phyloP scores from a whole-genome alignment of 2,113 vertebrate genomes.

The Heptranchias perlo region DNA sequence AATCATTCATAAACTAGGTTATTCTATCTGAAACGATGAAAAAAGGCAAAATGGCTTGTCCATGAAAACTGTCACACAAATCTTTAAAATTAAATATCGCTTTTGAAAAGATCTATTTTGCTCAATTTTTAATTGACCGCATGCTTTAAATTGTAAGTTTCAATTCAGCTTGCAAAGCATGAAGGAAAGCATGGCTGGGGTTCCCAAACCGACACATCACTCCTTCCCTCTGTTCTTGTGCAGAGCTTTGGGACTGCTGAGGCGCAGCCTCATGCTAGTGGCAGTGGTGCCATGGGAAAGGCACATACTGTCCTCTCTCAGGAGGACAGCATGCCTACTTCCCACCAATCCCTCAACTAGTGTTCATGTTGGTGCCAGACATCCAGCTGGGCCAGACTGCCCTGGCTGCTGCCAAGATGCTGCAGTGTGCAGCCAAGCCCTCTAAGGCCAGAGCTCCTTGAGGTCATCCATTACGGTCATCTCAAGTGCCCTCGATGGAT shows the following conservation, averaged over 20 bases:
- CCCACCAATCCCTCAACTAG: not conserved
- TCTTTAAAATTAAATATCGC: not conserved
- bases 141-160: not conserved
- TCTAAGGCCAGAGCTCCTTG: not conserved
- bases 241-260: not conserved
- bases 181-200: not conserved
- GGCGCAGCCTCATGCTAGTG: not conserved
- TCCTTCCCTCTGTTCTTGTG: not conserved
- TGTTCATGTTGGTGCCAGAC: not conserved
- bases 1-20: not conserved
- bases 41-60: not conserved
- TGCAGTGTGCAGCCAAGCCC: not conserved
- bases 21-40: not conserved
- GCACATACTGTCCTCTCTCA: not conserved
- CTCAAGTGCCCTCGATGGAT: not conserved
- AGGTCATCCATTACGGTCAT: not conserved
- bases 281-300: not conserved
- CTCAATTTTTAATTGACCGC: not conserved
- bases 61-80: not conserved
- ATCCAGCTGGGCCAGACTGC: not conserved
- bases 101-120: not conserved
- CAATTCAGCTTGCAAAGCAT: not conserved
- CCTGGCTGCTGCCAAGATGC: not conserved
- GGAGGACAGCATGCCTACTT: not conserved
- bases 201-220: not conserved